phyloP scores from a whole-genome alignment of 2,888 invertebrate species.

The Cantharis nigra region DNA sequence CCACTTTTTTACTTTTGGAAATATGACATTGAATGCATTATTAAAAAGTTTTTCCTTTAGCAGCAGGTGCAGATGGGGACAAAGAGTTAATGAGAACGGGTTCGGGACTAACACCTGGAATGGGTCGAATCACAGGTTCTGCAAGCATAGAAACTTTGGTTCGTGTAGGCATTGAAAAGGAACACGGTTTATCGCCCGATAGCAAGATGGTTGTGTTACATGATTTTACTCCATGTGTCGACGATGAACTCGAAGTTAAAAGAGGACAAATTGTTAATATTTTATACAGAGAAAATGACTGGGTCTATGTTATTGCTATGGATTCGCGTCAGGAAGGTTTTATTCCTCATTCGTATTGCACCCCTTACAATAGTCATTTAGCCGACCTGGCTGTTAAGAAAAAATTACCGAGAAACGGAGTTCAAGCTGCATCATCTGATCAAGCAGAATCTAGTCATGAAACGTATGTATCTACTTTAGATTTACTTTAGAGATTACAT shows the following conservation, averaged over 20 bases:
- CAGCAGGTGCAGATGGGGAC: constrained; percentile 77
- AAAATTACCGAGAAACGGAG: constrained; percentile 76
- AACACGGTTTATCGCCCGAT: constrained; percentile 88
- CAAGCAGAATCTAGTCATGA: constrained; percentile 64
- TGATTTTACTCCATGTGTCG: constrained; percentile 93
- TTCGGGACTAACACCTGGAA: constrained; percentile 75
- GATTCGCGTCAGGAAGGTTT: constrained; percentile 91
- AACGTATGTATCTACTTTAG: constrained; percentile 49
- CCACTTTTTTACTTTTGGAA: not conserved
- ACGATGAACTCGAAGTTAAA: constrained; percentile 89
- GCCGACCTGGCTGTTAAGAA: constrained; percentile 85
- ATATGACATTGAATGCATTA: not conserved
- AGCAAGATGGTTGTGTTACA: constrained; percentile 94
- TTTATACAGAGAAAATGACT: constrained; percentile 92
- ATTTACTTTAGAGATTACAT: not conserved
- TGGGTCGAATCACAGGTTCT: constrained; percentile 93
- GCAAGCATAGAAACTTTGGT: constrained; percentile 91
- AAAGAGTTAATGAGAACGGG: constrained; percentile 69
- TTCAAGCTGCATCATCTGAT: constrained; percentile 58
- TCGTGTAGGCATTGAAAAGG: constrained; percentile 89
- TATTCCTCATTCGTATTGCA: constrained; percentile 92
- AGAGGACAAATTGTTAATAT: constrained; percentile 94
- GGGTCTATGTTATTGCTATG: constrained; percentile 94
- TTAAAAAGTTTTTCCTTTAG: constrained; percentile 54
- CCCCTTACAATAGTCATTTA: constrained; percentile 77